A percentile compares a stretch with the other conserved stretches of the same genome.
Conservation (phyloP, 2,797 vertebrate species). For the Hylomyscus alleni region DNA sequence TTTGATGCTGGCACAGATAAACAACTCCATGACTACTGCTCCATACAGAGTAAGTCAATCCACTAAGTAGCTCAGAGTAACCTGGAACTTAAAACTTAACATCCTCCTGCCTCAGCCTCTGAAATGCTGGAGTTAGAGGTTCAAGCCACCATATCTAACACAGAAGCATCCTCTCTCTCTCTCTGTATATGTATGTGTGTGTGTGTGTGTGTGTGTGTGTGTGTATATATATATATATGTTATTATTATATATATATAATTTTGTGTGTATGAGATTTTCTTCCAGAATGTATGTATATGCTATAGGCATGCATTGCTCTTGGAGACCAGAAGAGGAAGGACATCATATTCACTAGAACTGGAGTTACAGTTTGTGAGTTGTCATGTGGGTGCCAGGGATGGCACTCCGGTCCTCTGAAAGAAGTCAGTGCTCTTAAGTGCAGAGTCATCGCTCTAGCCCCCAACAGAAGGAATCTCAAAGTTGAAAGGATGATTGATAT, state of each 20-base stretch:
- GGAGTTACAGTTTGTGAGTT: background rate
- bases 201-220: background rate
- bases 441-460: background rate
- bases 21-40: too few species aligned
- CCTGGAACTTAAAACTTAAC: background rate
- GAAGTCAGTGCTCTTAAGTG: background rate
- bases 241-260: background rate
- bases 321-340: too few species aligned
- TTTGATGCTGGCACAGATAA: background rate
- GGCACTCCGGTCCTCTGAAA: background rate
- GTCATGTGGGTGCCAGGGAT: too few species aligned
- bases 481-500: conserved; percentile 53
- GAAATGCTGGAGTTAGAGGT: background rate
- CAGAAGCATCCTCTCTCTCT: background rate
- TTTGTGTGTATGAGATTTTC: background rate
- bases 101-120: background rate
- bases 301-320: background rate
- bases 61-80: background rate
- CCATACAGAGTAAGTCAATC: background rate
- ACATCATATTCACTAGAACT: background rate
- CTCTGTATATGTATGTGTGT: background rate
- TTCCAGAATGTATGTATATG: background rate
- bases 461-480: conserved; percentile 15
- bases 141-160: background rate
- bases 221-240: too few species aligned